Percentiles rank a stretch among this genome's conserved stretches.
Conservation (phyloP, 2,797 vertebrate genomes). For the Anniella stebbinsi region DNA sequence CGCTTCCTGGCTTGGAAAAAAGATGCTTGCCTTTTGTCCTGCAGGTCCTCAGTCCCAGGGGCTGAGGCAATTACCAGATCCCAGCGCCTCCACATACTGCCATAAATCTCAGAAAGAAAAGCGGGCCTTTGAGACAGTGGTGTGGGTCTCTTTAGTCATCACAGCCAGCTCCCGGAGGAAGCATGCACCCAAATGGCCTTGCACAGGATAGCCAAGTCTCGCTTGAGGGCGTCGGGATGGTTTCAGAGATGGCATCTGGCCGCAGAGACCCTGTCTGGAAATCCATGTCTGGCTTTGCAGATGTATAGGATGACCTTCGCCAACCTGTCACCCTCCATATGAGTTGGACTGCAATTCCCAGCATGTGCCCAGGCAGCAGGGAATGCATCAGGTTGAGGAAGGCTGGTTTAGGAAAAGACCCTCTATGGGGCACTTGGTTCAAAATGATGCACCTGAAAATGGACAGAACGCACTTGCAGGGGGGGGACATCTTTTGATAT, state of each 20-base stretch:
- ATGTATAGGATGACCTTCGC: neutral
- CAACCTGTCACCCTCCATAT: too few species aligned
- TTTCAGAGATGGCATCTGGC: too few species aligned
- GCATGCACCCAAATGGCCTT: neutral
- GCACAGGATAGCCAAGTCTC: neutral
- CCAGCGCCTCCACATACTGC: slow-evolving; percentile 41
- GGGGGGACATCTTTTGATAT: too few species aligned
- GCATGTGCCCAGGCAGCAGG: too few species aligned
- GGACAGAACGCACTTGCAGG: too few species aligned
- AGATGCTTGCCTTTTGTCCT: slow-evolving; percentile 71
- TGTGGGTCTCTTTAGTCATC: slow-evolving; percentile 54
- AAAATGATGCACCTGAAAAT: too few species aligned
- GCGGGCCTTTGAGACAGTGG: slow-evolving; percentile 59
- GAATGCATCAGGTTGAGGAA: too few species aligned
- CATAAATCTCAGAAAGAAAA: slow-evolving; percentile 72
- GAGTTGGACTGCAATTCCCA: too few species aligned
- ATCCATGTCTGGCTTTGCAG: neutral
- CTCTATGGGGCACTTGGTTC: neutral
- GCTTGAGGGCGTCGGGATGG: too few species aligned
- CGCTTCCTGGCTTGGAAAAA: neutral
- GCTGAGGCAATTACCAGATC: slow-evolving; percentile 59
- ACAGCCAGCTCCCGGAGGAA: neutral
- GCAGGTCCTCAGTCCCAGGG: slow-evolving; percentile 51
- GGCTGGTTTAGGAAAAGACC: neutral
- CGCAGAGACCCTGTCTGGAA: neutral